A percentile compares a stretch with the other conserved stretches of the same genome.
Evolutionary conservation across 2,113 vertebrate genomes (phyloP).

Genomic region (Elgaria multicarinata): DNA sequence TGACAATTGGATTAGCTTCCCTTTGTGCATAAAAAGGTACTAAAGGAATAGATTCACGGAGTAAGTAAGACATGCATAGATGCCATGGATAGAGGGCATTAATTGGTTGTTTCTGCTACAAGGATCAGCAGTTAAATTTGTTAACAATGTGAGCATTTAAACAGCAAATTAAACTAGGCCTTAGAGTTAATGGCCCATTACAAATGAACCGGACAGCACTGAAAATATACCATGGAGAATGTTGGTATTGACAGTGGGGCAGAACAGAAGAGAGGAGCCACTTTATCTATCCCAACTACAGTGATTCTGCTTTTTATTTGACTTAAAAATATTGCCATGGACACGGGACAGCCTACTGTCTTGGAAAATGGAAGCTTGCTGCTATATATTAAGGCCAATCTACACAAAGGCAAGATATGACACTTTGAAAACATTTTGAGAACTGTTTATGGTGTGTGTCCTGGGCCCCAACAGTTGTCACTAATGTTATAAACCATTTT

Average conservation of each 20-base stretch:
- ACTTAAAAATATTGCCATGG: neutral
- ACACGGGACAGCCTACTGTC: neutral
- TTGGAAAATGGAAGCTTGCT: neutral
- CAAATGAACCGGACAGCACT: slow-evolving; percentile 22
- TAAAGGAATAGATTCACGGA: neutral
- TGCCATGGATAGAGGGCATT: neutral
- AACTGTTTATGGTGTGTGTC: no score
- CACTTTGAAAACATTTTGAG: no score
- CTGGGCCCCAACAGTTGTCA: no score
- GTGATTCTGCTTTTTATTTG: neutral
- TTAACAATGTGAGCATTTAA: slow-evolving; percentile 28
- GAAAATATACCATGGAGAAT: slow-evolving; percentile 2
- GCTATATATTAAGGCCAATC: neutral
- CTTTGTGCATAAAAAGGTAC: slow-evolving; percentile 9
- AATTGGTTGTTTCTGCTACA: slow-evolving; percentile 20
- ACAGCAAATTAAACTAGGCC: slow-evolving; percentile 21
- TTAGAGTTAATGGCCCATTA: slow-evolving; percentile 21
- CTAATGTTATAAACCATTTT: no score
- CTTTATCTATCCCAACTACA: neutral
- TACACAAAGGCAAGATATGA: no score
- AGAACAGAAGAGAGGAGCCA: neutral
- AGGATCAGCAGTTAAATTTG: slow-evolving; percentile 20
- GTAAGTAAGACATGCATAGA: slow-evolving; percentile 10
- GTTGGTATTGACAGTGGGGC: neutral
- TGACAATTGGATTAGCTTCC: neutral